Percentiles rank a stretch among this genome's conserved stretches.
These are phyloP conservation scores for Drosophila antonietae DNA, from an alignment of 2,888 invertebrate species.

Conservation along the genomic window DNA sequence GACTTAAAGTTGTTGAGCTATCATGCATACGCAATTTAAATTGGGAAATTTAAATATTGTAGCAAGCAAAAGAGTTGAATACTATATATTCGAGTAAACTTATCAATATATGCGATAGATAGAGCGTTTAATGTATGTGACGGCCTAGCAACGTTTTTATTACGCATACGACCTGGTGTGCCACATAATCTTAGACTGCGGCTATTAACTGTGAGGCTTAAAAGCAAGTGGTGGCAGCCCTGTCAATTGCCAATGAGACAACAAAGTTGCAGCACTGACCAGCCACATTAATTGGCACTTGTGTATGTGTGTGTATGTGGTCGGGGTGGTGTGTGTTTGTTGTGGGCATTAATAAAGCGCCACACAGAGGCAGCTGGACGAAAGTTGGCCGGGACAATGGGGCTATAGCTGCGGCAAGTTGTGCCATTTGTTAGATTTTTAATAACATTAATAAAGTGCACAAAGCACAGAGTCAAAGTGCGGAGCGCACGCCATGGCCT, in stretches of 20 bases:
- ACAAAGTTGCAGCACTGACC: constrained; percentile 51
- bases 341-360: constrained; percentile 53
- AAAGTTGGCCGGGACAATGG: not conserved
- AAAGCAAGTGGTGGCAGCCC: not conserved
- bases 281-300: constrained; percentile 52
- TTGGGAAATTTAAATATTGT: too few species aligned
- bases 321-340: not conserved
- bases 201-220: constrained; percentile 20
- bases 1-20: too few species aligned
- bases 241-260: constrained; percentile 46
- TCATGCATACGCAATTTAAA: too few species aligned
- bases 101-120: not conserved
- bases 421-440: constrained; percentile 78
- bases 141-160: constrained; percentile 14
- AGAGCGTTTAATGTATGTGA: not conserved
- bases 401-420: constrained; percentile 33
- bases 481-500: constrained; percentile 50
- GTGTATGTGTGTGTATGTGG: constrained; percentile 7
- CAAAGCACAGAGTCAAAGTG: constrained; percentile 73
- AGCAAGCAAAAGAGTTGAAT: too few species aligned
- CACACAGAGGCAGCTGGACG: constrained; percentile 21
- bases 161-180: constrained; percentile 43
- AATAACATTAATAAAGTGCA: constrained; percentile 81
- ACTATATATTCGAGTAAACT: not conserved
- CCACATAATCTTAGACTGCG: constrained; percentile 5